A percentile compares a stretch with the other conserved stretches of the same genome.
phyloP scores from a whole-genome alignment of 2,888 invertebrate species.

The Anoncus sp. region DNA sequence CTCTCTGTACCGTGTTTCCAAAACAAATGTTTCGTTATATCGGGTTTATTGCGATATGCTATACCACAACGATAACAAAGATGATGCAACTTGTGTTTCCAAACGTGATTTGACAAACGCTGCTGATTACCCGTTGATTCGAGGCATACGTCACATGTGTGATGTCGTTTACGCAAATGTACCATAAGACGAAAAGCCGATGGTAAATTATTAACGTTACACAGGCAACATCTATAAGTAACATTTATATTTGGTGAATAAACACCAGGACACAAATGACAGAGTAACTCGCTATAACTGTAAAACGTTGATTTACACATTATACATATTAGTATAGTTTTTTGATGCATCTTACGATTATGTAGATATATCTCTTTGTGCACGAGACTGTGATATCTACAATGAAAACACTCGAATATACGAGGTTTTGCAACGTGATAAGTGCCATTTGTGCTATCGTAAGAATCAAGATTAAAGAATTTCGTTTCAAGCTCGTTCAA shows the following conservation, averaged over 20 bases:
- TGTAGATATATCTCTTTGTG: slow-evolving; percentile 95
- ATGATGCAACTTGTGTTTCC: slow-evolving; percentile 95
- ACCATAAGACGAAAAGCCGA: slow-evolving; percentile 95
- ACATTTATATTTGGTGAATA: slow-evolving; percentile 88
- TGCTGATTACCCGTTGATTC: slow-evolving; percentile 92
- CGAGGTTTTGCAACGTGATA: slow-evolving; percentile 86
- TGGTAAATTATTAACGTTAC: slow-evolving; percentile 90
- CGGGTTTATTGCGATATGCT: slow-evolving; percentile 94
- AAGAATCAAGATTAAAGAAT: slow-evolving; percentile 90
- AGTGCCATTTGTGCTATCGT: slow-evolving; percentile 86
- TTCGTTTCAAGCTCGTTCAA: slow-evolving; percentile 86
- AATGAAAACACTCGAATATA: slow-evolving; percentile 94
- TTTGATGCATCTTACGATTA: slow-evolving; percentile 94
- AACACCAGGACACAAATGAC: slow-evolving; percentile 93
- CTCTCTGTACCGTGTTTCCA: slow-evolving; percentile 98
- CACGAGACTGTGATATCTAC: slow-evolving; percentile 90
- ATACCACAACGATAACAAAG: slow-evolving; percentile 95
- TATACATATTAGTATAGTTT: slow-evolving; percentile 91
- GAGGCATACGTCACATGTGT: slow-evolving; percentile 94
- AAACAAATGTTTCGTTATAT: slow-evolving; percentile 94
- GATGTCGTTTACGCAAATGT: slow-evolving; percentile 92
- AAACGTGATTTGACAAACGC: slow-evolving; percentile 93
- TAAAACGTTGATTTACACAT: slow-evolving; percentile 96
- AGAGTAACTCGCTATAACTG: slow-evolving; percentile 94
- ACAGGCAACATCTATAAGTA: slow-evolving; percentile 92